Evolutionary conservation across 2,888 invertebrate species (phyloP).

Genomic region (Microplitis deprimator): DNA sequence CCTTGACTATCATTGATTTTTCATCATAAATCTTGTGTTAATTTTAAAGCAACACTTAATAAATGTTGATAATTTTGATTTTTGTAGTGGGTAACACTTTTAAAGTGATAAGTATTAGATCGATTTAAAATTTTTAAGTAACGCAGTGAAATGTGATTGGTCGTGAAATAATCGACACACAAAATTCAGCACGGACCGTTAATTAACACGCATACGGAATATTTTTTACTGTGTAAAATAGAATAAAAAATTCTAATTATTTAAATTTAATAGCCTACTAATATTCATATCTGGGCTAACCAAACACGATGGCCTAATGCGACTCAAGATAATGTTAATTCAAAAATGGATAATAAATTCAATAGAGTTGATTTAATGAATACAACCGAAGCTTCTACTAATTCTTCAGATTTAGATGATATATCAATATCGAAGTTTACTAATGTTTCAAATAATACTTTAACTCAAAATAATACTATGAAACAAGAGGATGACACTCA

Average conservation of each 20-base stretch:
- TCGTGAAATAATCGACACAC: too few relatives aligned
- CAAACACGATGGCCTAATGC: constrained; percentile 56
- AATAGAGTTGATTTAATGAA: constrained; percentile 31
- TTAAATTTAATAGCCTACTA: neutral
- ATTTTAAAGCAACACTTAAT: too few relatives aligned
- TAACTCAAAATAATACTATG: constrained; percentile 72
- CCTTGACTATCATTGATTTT: too few relatives aligned
- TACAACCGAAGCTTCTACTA: constrained; percentile 26
- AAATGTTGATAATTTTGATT: too few relatives aligned
- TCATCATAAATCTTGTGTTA: too few relatives aligned
- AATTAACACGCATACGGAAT: too few relatives aligned
- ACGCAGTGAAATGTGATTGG: too few relatives aligned
- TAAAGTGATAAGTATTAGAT: too few relatives aligned
- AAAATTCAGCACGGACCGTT: too few relatives aligned
- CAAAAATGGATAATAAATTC: constrained; percentile 33
- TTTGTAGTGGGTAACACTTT: too few relatives aligned
- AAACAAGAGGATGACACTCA: constrained; percentile 78
- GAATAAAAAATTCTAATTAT: neutral
- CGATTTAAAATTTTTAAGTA: too few relatives aligned
- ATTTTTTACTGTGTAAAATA: constrained; percentile 9
- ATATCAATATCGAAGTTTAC: constrained; percentile 67
- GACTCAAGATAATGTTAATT: constrained; percentile 40
- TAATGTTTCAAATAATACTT: constrained; percentile 69
- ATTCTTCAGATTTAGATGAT: constrained; percentile 55
- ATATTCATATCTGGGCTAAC: constrained; percentile 54